A percentile compares a stretch with the other conserved stretches of the same genome.
Conservation (phyloP, 2,113 vertebrate genomes). For the Hemiprocne comata region DNA sequence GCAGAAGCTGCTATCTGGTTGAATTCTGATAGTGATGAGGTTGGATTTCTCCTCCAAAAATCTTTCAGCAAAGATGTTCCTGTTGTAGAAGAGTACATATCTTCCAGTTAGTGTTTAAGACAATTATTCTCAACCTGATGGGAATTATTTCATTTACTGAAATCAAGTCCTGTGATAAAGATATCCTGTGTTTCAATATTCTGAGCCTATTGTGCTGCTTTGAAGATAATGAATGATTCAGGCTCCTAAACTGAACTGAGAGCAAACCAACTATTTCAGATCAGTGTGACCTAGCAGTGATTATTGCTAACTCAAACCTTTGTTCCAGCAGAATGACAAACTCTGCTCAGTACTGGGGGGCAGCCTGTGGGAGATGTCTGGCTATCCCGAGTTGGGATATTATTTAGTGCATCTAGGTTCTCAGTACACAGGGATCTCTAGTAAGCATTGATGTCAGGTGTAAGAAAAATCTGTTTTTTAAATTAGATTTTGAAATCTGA, state of each 20-base stretch:
- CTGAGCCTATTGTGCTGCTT: neutral
- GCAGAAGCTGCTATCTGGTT: neutral
- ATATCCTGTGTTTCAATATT: neutral
- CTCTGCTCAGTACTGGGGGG: neutral
- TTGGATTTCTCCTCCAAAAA: neutral
- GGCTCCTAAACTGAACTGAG: neutral
- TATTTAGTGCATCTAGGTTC: neutral
- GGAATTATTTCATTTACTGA: neutral
- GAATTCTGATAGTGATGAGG: neutral
- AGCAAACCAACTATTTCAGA: neutral
- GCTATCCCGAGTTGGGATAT: rapidly evolving
- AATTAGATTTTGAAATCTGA: too few species aligned
- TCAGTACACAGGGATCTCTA: neutral
- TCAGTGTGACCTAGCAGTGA: neutral
- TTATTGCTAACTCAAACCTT: rapidly evolving
- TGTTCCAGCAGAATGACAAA: neutral
- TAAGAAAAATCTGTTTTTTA: too few species aligned
- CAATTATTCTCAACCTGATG: neutral
- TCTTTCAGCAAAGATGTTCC: neutral
- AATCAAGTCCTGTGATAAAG: neutral
- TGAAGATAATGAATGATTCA: neutral
- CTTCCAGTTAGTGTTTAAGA: too few species aligned
- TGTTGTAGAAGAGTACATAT: neutral
- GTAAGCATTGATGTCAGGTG: neutral
- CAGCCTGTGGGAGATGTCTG: rapidly evolving